Conservation (phyloP, 2,113 vertebrate species). For the Seriola aureovittata region DNA sequence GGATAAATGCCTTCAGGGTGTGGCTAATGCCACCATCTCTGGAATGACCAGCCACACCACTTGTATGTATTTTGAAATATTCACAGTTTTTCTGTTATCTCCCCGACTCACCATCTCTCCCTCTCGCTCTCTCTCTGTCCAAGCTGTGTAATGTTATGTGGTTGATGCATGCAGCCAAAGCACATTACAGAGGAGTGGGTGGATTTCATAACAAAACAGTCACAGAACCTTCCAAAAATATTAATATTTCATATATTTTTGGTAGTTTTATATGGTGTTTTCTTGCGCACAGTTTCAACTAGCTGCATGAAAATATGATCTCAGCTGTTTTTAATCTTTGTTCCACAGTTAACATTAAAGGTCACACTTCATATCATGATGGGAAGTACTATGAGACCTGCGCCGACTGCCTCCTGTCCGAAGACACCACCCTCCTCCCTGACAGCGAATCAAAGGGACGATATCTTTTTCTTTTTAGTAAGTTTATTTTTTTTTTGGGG, state of each 20-base stretch:
- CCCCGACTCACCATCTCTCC: background rate
- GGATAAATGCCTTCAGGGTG: constrained; percentile 75
- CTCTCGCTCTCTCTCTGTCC: background rate
- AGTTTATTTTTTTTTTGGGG: constrained; percentile 19
- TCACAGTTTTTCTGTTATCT: background rate
- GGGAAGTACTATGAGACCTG: constrained; percentile 81
- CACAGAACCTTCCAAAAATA: background rate
- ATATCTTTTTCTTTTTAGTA: constrained; percentile 80
- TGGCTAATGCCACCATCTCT: constrained; percentile 73
- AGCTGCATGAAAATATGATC: background rate
- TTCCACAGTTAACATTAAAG: constrained; percentile 74
- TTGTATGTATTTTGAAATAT: constrained; percentile 55
- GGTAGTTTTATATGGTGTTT: background rate
- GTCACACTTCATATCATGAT: constrained; percentile 81
- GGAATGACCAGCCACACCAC: constrained; percentile 75
- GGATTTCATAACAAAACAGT: background rate
- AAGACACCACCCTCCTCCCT: constrained; percentile 78
- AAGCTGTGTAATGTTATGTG: background rate
- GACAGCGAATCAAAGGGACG: constrained; percentile 76
- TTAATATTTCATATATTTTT: background rate
- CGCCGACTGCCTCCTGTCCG: constrained; percentile 76
- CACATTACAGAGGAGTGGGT: background rate
- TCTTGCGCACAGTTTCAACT: background rate
- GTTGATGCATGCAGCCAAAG: constrained; percentile 13
- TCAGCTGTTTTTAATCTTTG: background rate